Conservation (phyloP, 2,888 invertebrate species). For the Lagria hirta region DNA sequence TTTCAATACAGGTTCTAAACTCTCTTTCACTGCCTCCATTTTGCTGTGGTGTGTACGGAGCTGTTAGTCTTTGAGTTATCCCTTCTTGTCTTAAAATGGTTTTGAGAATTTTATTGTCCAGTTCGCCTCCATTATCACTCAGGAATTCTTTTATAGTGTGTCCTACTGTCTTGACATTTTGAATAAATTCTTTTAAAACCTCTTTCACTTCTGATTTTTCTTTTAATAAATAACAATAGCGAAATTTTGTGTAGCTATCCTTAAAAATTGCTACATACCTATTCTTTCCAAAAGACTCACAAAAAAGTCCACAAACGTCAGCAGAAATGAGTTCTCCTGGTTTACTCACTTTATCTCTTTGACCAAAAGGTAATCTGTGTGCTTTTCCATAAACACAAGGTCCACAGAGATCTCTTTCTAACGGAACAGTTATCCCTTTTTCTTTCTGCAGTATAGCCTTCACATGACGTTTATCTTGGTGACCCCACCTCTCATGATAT, state of each 20-base stretch:
- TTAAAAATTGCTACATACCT: constrained; percentile 38
- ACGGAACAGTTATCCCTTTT: constrained; percentile 34
- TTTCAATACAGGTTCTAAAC: too few relatives aligned
- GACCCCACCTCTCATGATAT: constrained; percentile 44
- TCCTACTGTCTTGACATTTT: constrained; percentile 8
- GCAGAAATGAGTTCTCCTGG: constrained; percentile 27
- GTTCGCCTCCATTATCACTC: constrained; percentile 23
- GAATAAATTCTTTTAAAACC: constrained; percentile 10
- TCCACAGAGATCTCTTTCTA: constrained; percentile 35
- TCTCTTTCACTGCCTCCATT: constrained; percentile 29
- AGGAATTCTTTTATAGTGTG: constrained; percentile 12
- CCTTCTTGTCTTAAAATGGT: constrained; percentile 24
- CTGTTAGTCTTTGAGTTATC: constrained; percentile 28
- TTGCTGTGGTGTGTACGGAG: constrained; percentile 31
- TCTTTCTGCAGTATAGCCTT: constrained; percentile 36
- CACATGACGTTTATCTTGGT: constrained; percentile 42
- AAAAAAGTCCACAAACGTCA: constrained; percentile 28
- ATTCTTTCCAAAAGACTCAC: constrained; percentile 33
- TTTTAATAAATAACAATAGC: constrained; percentile 37
- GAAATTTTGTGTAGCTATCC: constrained; percentile 36
- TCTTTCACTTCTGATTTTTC: constrained; percentile 17
- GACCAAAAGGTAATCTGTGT: constrained; percentile 27
- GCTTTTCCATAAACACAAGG: constrained; percentile 39
- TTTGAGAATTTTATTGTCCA: constrained; percentile 25
- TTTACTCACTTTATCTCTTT: neutral